Evolutionary conservation across 1,140 invertebrate species (phyloP), one percentile per base, ranked within the genome.

Genomic region (Caerostris darwini): DNA sequence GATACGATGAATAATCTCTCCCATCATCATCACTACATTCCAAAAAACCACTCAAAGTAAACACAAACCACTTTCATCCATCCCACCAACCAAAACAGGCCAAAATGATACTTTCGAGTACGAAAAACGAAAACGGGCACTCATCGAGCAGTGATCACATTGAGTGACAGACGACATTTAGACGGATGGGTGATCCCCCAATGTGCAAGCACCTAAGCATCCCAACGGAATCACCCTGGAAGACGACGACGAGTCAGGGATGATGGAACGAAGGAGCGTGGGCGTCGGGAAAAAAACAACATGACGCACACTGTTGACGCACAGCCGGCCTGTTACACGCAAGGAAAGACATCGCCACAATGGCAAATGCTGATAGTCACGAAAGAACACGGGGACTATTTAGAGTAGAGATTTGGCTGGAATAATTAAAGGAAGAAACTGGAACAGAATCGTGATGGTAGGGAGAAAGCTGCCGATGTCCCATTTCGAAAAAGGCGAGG

Each of bases 291-390:
- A 57, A 7, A 50, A 71, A 87, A 34, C 34, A 34, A 34, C 34
- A 56, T 90, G 88, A 90, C 88, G 69, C 88, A 90, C 17, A 12
- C n/a, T 3, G 54, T 5, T 90, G 88, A 90, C 88, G 88, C 88
- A 69, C 12, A 69, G 12, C 14, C 61, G 53, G 88, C 50, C 59
- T 34, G 19, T 71, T 61, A 50, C 57, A 59, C 85, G 7, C 57
- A 85, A 19, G 82, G 54, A 3, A 34, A 17, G 34, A 12, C 71
- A 77, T 5, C 71, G 71, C 71, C 34, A 2, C 19, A 19, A 77
- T 53, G 17, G 53, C 56, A 85, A 17, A 34, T 85, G 54, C n/a
- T 85, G 82, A 85, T 54, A 85, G 82, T 58, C 53, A 85, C 14
- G 82, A 7, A 57, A 58, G 56, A 57, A 5, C 56, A 56, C 19